phyloP scores from a whole-genome alignment of 1,140 invertebrate species.

The Aradophagus sp. region DNA sequence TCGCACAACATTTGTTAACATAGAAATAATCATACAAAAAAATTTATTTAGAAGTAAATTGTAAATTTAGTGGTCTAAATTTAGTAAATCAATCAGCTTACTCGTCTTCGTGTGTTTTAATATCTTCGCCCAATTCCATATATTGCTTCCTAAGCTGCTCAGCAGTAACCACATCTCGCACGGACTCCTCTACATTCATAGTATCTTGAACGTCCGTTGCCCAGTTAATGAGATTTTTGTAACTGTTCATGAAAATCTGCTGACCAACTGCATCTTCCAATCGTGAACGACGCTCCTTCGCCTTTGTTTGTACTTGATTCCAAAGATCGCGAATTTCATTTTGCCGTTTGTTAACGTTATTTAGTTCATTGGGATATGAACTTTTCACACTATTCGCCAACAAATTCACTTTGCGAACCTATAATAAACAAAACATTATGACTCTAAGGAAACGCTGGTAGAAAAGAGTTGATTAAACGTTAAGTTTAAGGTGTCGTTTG shows the following conservation, averaged over 20 bases:
- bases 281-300: slow-evolving; percentile 84
- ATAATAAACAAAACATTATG: too few relatives aligned
- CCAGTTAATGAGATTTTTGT: slow-evolving; percentile 88
- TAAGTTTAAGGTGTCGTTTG: too few relatives aligned
- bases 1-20: too few relatives aligned
- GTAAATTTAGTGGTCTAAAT: too few relatives aligned
- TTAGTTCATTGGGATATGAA: slow-evolving; percentile 91
- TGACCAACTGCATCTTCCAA: slow-evolving; percentile 95
- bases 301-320: slow-evolving; percentile 90
- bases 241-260: slow-evolving; percentile 93
- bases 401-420: slow-evolving; percentile 81
- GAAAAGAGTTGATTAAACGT: too few relatives aligned
- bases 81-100: slow-evolving; percentile 71
- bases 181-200: slow-evolving; percentile 87
- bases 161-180: slow-evolving; percentile 91
- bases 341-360: slow-evolving; percentile 89
- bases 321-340: slow-evolving; percentile 91
- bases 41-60: too few relatives aligned
- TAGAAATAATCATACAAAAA: slow-evolving; percentile 52
- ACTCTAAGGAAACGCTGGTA: too few relatives aligned
- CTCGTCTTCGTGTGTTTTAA: slow-evolving; percentile 92
- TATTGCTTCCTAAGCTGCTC: slow-evolving; percentile 93
- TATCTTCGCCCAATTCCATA: slow-evolving; percentile 92
- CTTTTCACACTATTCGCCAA: slow-evolving; percentile 89
- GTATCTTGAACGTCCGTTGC: slow-evolving; percentile 85